Base-by-base conservation (phyloP, 2,888 invertebrate species). In the Anagyrus pseudococci region DNA sequence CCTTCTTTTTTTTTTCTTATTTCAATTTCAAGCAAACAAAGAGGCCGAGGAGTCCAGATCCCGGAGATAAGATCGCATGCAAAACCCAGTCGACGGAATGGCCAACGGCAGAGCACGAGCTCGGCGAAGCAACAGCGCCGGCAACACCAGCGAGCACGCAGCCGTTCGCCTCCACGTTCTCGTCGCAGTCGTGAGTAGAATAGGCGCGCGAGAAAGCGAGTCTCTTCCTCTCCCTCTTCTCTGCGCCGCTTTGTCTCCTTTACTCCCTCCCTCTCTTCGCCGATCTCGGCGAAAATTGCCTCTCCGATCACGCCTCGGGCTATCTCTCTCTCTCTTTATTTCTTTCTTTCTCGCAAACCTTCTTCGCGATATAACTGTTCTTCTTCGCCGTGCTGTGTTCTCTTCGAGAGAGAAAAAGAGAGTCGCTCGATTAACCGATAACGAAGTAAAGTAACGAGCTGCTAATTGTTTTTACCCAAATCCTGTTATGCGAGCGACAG, bases 1-100 rank as follows among this genome's bases (percentile, higher is more conserved):
- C 10, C 15, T 37, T 17, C 19, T 50, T 58, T 59, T 43, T 15
- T 41, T 44, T 53, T 56, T 59, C 40, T 15, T 52, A 47, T 59
- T 48, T 47, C 29, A 37, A 58, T 71, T 73, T 69, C 55, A 55
- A 73, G 67, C 72, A 73, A 66, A 58, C 60, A 48, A 78, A 77
- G 68, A 40, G 55, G 29, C 44, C 61, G 48, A 69, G 70, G 41
- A 77, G 74, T 71, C 74, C 75, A 8, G 71, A 69, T 23, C 49
- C 8, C 29, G 54, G 65, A 56, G 60, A 59, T 56, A 56, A n/a
- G 15, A 29, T 7, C 44, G 22, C 33, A 15, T 37, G 33, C 33
- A 8, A 8, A 15, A 37, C 33, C 33, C 33, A 37, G 33, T 8
- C 8, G 33, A n/a, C n/a, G n/a, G n/a, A n/a, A n/a, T n/a, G n/a